Base-by-base conservation (phyloP, 2,888 invertebrate genomes). In the Bedellia somnulentella region DNA sequence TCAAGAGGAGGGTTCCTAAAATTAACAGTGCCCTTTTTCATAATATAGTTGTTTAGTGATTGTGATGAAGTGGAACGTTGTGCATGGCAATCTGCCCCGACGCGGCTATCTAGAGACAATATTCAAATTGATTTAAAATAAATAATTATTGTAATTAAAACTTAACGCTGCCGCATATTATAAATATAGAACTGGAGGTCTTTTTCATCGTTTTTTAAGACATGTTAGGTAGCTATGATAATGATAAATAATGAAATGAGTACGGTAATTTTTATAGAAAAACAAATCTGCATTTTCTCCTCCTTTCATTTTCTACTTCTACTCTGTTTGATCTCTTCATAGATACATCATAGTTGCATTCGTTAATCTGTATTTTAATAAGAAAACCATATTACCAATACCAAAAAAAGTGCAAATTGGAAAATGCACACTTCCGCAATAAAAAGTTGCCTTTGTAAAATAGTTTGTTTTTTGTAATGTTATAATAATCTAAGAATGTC, bases 1-100 rank as follows among this genome's bases (percentile, higher is more conserved):
- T 82, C 96, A 97, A 84, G 97, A 98, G 79, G 93, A 93, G 80
- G 90, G 91, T 86, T 87, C 89, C 85, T 91, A 89, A 85, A n/a
- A n/a, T 77, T 70, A 75, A 71, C 68, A 79, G 75, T 70, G 73
- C 66, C 71, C 71, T 66, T 66, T 70, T 64, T 67, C 57, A 58
- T 60, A 54, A 58, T 63, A 56, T 64, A 52, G 58, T 64, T 57
- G 58, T 55, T 60, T 62, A 64, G 71, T 70, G 71, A 68, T 68
- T 67, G 75, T 61, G 11, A 22, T 14, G 5, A 12, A 4, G 30
- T 31, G 27, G 26, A 26, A 14, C 10, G 58, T 52, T 58, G 61
- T 64, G 68, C 51, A 52, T 47, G 49, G 56, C 48, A 44, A 49
- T 54, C 51, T 47, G 50, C 49, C 44, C 46, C 43, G 52, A 43